These are phyloP conservation scores for Eubasilissa regina DNA, from an alignment of 1,140 invertebrate genomes.

Conservation along the genomic window DNA sequence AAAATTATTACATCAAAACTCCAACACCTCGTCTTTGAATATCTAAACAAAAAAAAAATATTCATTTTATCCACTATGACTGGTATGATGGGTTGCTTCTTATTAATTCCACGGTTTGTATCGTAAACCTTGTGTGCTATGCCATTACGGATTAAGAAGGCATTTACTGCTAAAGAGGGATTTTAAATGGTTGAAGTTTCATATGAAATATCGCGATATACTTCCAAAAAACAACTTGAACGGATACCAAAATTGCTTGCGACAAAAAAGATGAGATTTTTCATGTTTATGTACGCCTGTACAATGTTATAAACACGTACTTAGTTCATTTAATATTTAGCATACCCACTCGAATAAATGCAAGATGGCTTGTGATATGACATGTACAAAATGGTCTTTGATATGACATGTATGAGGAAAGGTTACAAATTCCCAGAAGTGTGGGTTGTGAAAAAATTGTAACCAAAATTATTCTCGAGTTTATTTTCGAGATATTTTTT, in stretches of 20 bases:
- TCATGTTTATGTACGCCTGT: too few relatives aligned
- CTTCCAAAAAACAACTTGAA: background rate
- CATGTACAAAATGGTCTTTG: too few relatives aligned
- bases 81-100: background rate
- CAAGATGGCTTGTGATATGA: too few relatives aligned
- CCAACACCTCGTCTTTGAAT: background rate
- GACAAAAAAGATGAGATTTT: too few relatives aligned
- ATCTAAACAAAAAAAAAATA: background rate
- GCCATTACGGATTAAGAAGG: slow-evolving; percentile 7
- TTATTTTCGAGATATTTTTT: too few relatives aligned
- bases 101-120: slow-evolving; percentile 2
- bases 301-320: too few relatives aligned
- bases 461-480: too few relatives aligned
- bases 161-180: background rate
- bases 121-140: background rate
- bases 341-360: too few relatives aligned
- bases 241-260: background rate
- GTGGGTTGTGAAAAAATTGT: too few relatives aligned
- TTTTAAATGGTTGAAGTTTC: slow-evolving; percentile 2
- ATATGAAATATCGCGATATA: background rate
- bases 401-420: too few relatives aligned
- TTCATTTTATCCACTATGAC: background rate
- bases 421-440: too few relatives aligned
- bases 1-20: background rate
- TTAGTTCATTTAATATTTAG: too few relatives aligned